Conservation (phyloP, 1,140 invertebrate species). For the Listronotus bonariensis region DNA sequence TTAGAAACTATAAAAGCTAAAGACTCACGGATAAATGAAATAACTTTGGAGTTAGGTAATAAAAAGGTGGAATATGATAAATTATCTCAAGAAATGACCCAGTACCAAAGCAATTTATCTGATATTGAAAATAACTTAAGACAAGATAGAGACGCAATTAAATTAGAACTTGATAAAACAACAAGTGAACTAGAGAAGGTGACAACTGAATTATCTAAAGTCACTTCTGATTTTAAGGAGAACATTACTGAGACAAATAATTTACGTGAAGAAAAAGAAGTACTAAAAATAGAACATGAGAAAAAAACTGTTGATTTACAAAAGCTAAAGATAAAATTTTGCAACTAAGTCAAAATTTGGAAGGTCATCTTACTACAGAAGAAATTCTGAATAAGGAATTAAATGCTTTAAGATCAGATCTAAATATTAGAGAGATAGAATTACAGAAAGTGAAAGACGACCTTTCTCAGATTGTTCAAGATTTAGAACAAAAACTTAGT, state of each 20-base stretch:
- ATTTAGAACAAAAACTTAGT: constrained; percentile 18
- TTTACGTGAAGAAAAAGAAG: background rate
- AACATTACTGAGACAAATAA: background rate
- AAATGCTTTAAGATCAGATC: constrained; percentile 2
- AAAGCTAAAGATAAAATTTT: constrained; percentile 28
- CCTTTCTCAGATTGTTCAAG: constrained; percentile 13
- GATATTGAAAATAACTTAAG: constrained; percentile 28
- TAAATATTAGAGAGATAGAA: constrained; percentile 11
- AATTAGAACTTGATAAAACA: constrained; percentile 2
- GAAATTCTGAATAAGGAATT: constrained; percentile 15
- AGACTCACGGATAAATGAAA: constrained; percentile 3
- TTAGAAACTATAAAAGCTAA: constrained; percentile 1
- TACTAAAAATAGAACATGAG: constrained; percentile 1
- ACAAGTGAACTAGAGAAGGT: constrained; percentile 14
- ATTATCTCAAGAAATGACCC: constrained; percentile 24
- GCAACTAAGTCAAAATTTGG: constrained; percentile 23
- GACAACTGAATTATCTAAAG: constrained; percentile 9
- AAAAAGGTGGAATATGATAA: constrained; percentile 8
- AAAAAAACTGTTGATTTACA: constrained; percentile 29
- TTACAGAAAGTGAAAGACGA: constrained; percentile 14
- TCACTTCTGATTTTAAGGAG: background rate
- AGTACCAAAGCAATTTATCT: constrained; percentile 27
- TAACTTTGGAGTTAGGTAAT: constrained; percentile 16
- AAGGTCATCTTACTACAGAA: constrained; percentile 18
- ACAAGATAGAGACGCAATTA: constrained; percentile 19